Percentiles rank a stretch among this genome's conserved stretches.
Conservation (phyloP, 2,888 invertebrate genomes). For the Drosophila merina region DNA sequence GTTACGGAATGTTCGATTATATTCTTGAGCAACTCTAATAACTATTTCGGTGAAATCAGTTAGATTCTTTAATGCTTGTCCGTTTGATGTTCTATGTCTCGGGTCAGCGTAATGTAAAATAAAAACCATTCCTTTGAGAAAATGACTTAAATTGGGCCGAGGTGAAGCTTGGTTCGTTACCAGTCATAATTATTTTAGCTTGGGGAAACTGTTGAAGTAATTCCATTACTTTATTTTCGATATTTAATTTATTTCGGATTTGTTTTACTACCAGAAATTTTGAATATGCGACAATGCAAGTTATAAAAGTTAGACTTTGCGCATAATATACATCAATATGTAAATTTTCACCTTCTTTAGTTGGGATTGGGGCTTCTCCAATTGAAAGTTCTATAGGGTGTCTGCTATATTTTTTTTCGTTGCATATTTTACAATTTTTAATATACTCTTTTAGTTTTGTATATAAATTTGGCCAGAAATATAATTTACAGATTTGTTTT, state of each 20-base stretch:
- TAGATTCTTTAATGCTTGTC: constrained; percentile 4
- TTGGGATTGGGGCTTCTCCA: neutral
- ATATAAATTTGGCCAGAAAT: neutral
- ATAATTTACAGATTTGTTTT: neutral
- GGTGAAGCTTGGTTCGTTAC: neutral
- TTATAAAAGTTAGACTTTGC: neutral
- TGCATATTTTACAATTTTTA: neutral
- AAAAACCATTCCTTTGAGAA: neutral
- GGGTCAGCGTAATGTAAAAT: constrained; percentile 4
- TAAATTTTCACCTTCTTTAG: neutral
- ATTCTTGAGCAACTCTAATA: constrained; percentile 6
- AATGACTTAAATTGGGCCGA: neutral
- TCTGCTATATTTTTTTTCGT: neutral
- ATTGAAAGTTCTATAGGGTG: neutral
- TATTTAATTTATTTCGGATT: constrained; percentile 1
- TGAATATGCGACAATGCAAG: neutral
- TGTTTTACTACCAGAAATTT: neutral
- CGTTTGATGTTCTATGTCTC: neutral
- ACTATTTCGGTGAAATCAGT: constrained; percentile 13
- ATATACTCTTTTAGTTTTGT: neutral
- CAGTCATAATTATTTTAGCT: neutral
- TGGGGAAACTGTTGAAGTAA: neutral
- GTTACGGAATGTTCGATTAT: constrained; percentile 12
- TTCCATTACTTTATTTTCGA: neutral
- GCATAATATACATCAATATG: neutral